phyloP scores from a whole-genome alignment of 37 sponge, comb jelly and placozoan species.

The Halisarca cf. caerulea region DNA sequence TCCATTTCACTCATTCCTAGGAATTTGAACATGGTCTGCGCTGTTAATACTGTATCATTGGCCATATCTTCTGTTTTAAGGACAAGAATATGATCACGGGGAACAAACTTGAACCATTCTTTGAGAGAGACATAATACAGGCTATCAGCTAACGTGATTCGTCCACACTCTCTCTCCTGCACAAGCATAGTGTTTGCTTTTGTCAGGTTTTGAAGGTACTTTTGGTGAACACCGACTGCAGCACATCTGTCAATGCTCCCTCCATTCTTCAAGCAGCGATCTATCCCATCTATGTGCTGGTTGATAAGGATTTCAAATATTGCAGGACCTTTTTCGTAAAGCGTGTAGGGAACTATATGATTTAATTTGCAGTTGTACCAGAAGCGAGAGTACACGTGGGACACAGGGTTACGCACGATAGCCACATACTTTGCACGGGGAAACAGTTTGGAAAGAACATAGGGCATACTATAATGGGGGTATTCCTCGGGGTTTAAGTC shows the following conservation, averaged over 20 bases:
- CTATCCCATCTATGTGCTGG: background rate
- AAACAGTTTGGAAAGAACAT: slow-evolving; percentile 35
- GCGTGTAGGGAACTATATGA: background rate
- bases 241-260: background rate
- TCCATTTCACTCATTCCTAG: background rate
- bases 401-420: slow-evolving; percentile 51
- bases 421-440: slow-evolving; percentile 62
- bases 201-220: too few relatives aligned
- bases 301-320: slow-evolving; percentile 14
- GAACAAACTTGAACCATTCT: slow-evolving; percentile 46
- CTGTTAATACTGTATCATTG: background rate
- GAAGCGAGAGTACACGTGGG: slow-evolving; percentile 40
- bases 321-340: background rate
- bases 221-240: background rate
- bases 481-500: slow-evolving; percentile 20
- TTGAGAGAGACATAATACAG: slow-evolving; percentile 24
- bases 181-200: background rate
- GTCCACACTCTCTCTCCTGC: background rate
- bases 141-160: background rate
- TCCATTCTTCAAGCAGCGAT: slow-evolving; percentile 8
- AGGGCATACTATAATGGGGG: slow-evolving; percentile 33
- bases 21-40: slow-evolving; percentile 2
- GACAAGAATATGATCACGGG: slow-evolving; percentile 44
- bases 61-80: slow-evolving; percentile 46
- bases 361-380: slow-evolving; percentile 15